Base-by-base conservation (phyloP, 2,888 invertebrate genomes). In the Halictus ligatus region DNA sequence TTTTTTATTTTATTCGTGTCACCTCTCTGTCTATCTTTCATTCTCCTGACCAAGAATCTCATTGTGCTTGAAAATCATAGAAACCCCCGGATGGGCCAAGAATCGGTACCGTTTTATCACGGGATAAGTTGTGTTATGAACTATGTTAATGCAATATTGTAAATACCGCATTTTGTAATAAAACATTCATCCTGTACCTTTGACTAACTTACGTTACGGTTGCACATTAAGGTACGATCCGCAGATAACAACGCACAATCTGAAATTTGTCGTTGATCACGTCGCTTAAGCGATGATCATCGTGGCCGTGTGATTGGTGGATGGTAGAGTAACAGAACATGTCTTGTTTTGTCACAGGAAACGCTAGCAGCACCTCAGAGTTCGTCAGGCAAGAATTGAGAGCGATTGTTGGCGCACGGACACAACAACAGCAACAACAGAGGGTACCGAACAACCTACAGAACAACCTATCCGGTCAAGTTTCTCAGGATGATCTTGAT, bases 341-440 rank as follows among this genome's bases (percentile, higher is more conserved):
- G 35, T 84, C 58, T 80, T 21, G 50, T 85, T 73, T 86, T 89
- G 89, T 91, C 91, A 67, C 96, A 96, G 97, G 96, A 92, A 95
- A 94, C 79, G 95, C 95, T 84, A 96, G 94, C 90, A 96, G 95
- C 93, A 95, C 95, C 85, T 98, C 98, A 77, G 98, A 98, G 96
- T 98, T 97, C 95, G 98, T 99, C 91, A 97, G 98, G 93, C 98
- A 99, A 96, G 98, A 98, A 95, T 96, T 99, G 93, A 96, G 98
- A 92, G 98, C 98, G 75, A 97, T 98, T 88, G 98, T 99, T 84
- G 98, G 98, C 90, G 98, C 98, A 80, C 97, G 98, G 93, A 97
- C 98, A 60, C 96, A 96, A 92, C 89, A 90, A 87, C 86, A 86
- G 60, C 85, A 89, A 79, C 95, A 95, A 81, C 95, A 94, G 91